A percentile compares a stretch with the other conserved stretches of the same genome.
Conservation (phyloP, 2,797 vertebrate species). For the Crenuchus spilurus region DNA sequence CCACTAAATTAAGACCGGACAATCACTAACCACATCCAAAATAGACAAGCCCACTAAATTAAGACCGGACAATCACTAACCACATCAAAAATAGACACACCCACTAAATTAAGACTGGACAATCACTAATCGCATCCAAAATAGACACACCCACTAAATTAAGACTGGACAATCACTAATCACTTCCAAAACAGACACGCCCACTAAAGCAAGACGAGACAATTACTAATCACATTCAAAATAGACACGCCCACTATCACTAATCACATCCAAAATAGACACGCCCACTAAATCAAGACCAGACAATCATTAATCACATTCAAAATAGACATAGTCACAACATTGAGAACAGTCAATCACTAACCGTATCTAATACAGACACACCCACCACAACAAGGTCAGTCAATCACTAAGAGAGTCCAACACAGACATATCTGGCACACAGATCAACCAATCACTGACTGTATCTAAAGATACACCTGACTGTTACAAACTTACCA, state of each 20-base stretch:
- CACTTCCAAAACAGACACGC: neutral
- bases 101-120: no score
- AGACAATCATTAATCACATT: neutral
- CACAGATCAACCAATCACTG: neutral
- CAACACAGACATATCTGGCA: no score
- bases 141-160: no score
- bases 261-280: neutral
- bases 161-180: no score
- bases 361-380: neutral
- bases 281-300: neutral
- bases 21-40: neutral
- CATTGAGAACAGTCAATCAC: neutral
- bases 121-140: neutral
- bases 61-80: no score
- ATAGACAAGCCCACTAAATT: no score
- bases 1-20: no score
- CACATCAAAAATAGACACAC: no score
- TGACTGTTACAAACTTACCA: no score
- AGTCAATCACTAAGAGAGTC: neutral
- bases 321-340: neutral
- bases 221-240: no score
- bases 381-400: slow-evolving; percentile 3
- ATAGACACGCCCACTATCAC: neutral
- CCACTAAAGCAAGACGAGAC: neutral
- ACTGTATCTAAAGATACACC: neutral